Evolutionary conservation across 2,888 invertebrate species (phyloP).

Genomic region (Salpingus planirostris): DNA sequence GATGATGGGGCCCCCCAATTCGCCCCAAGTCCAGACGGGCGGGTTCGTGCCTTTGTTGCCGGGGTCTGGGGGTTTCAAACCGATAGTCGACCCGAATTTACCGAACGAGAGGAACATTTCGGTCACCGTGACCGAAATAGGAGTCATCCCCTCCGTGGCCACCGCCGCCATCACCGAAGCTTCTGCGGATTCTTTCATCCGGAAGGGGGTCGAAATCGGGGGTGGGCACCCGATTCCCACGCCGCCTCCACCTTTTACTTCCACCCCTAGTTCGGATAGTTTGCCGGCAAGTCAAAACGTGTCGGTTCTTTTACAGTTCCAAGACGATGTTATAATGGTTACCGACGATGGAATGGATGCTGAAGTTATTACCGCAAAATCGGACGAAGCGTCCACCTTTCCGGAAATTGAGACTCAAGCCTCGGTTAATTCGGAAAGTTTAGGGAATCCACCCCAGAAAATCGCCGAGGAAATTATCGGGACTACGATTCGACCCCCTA

Average conservation of each 20-base stretch:
- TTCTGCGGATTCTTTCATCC: background rate
- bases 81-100: slow-evolving; percentile 47
- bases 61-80: slow-evolving; percentile 64
- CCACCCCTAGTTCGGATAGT: slow-evolving; percentile 1
- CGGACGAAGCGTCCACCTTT: slow-evolving; percentile 10
- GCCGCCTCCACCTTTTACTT: slow-evolving; percentile 5
- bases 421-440: background rate
- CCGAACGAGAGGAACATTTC: no score
- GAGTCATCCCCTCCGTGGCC: background rate
- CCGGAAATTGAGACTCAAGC: slow-evolving; percentile 8
- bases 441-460: background rate
- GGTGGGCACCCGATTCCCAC: background rate
- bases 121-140: background rate
- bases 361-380: slow-evolving; percentile 3
- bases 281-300: no score
- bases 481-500: no score
- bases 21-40: slow-evolving; percentile 61
- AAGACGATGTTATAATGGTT: slow-evolving; percentile 3
- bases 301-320: no score
- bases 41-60: slow-evolving; percentile 72
- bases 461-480: background rate
- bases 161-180: slow-evolving; percentile 1
- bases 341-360: no score
- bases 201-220: background rate
- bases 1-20: slow-evolving; percentile 35